Evolutionary conservation across 2,113 vertebrate species (phyloP).

Genomic region (Labeo catla): DNA sequence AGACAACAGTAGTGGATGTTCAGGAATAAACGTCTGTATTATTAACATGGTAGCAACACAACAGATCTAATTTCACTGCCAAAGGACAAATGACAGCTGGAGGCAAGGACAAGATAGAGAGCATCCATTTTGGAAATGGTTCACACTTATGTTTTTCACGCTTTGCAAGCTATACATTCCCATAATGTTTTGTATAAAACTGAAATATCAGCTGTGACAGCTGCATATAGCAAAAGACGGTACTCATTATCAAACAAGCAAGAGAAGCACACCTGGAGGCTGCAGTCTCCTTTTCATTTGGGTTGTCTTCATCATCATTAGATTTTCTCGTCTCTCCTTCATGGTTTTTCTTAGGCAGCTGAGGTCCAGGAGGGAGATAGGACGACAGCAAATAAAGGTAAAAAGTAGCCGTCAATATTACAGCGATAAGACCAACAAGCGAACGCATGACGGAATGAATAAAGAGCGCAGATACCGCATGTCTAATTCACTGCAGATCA

Average conservation of each 20-base stretch:
- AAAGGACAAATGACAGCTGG: constrained; percentile 6
- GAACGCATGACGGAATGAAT: constrained; percentile 44
- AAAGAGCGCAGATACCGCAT: not conserved
- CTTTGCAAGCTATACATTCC: not conserved
- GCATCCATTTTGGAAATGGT: not conserved
- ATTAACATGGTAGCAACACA: not conserved
- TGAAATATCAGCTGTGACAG: not conserved
- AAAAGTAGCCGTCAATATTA: constrained; percentile 38
- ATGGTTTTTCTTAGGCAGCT: not conserved
- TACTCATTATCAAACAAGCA: not conserved
- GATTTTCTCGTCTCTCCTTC: not conserved
- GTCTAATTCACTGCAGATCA: not conserved
- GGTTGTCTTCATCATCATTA: not conserved
- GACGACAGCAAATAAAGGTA: constrained; percentile 48
- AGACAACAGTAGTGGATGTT: too few species aligned
- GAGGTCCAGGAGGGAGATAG: constrained; percentile 43
- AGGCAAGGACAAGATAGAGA: constrained; percentile 2
- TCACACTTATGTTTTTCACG: not conserved
- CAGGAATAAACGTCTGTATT: not conserved
- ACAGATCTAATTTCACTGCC: not conserved
- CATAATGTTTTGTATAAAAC: not conserved
- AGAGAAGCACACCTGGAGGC: constrained; percentile 24
- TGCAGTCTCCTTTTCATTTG: constrained; percentile 1
- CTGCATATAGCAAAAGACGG: not conserved
- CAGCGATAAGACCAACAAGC: not conserved